Evolutionary conservation across 53 echinoderm and acorn worm genomes (phyloP).

Genomic region (Hippasteria phrygiana): DNA sequence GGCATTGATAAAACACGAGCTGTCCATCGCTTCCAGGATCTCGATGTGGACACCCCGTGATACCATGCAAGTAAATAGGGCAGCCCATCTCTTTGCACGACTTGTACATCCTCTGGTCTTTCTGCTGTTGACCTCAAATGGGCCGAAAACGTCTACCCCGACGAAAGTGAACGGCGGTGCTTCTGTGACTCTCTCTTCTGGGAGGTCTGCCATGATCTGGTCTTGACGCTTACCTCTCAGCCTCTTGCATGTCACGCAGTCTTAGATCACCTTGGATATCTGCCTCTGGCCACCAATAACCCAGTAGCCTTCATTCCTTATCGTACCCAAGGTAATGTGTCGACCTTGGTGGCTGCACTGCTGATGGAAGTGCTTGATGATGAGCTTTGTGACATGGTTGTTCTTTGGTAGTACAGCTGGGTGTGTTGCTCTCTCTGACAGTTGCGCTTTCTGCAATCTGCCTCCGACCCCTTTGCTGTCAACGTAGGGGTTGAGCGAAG

Average conservation of each 20-base stretch:
- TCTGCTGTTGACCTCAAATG: constrained; percentile 35
- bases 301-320: too few species aligned
- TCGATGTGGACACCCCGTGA: constrained; percentile 60
- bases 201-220: constrained; percentile 55
- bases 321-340: too few species aligned
- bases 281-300: too few species aligned
- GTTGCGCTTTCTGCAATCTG: constrained; percentile 49
- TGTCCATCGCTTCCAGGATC: constrained; percentile 65
- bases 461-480: constrained; percentile 66
- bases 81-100: constrained; percentile 17
- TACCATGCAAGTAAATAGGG: constrained; percentile 24
- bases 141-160: constrained; percentile 55
- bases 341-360: constrained; percentile 56
- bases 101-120: constrained; percentile 44
- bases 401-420: constrained; percentile 67
- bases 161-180: constrained; percentile 57
- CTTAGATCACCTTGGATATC: constrained; percentile 20
- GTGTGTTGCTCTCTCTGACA: constrained; percentile 41
- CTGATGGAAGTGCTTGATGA: constrained; percentile 60
- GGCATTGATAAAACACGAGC: constrained; percentile 55
- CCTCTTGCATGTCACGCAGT: constrained; percentile 22
- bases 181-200: constrained; percentile 42
- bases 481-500: constrained; percentile 57
- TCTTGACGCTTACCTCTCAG: constrained; percentile 24
- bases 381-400: constrained; percentile 57